phyloP scores from a whole-genome alignment of 2,113 vertebrate species.

The Hemichromis elongatus region DNA sequence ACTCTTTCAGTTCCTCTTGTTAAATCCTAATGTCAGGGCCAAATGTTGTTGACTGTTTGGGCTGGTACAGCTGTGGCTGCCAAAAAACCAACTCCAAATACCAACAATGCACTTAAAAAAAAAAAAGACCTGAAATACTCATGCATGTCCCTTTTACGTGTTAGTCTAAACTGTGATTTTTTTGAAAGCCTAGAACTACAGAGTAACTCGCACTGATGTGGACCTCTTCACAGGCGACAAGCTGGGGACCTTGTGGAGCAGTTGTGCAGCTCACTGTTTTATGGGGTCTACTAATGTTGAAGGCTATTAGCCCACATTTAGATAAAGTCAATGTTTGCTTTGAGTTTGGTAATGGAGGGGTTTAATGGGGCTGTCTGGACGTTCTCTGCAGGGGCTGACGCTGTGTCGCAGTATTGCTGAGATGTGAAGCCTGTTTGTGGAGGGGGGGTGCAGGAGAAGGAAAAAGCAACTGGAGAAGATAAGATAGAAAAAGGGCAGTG shows the following conservation, averaged over 20 bases:
- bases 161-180: neutral
- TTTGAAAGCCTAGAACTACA: neutral
- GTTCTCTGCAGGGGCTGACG: conserved; percentile 25
- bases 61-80: neutral
- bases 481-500: neutral
- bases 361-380: conserved; percentile 44
- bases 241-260: neutral
- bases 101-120: neutral
- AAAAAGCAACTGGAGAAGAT: neutral
- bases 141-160: neutral
- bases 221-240: neutral
- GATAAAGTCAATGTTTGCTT: conserved; percentile 68
- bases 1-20: conserved; percentile 48
- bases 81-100: neutral
- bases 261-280: conserved; percentile 22
- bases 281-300: conserved; percentile 46
- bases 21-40: conserved; percentile 42
- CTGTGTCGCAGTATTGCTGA: neutral
- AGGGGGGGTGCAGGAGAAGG: neutral
- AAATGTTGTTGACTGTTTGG: conserved; percentile 34
- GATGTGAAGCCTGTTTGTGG: conserved; percentile 11
- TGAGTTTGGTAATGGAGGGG: conserved; percentile 47
- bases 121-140: neutral
- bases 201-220: neutral
- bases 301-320: conserved; percentile 58